Conservation (phyloP, 2,113 vertebrate species). For the Dinomys branickii region DNA sequence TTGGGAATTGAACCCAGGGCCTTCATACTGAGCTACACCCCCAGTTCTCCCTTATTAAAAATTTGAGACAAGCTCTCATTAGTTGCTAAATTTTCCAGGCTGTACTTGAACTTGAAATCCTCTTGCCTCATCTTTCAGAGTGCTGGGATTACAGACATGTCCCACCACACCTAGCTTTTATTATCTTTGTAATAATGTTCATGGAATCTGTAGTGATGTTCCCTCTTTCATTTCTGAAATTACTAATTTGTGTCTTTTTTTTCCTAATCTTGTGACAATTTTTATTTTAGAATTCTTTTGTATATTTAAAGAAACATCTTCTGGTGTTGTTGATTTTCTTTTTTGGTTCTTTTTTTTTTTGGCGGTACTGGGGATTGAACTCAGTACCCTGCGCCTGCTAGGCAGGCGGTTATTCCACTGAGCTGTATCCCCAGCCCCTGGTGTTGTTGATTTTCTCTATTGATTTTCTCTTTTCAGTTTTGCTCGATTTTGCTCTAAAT, state of each 20-base stretch:
- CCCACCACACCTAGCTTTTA: background rate
- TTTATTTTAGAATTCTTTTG: background rate
- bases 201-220: background rate
- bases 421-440: too few species aligned
- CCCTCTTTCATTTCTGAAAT: background rate
- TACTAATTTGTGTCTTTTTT: background rate
- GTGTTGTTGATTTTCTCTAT: too few species aligned
- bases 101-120: background rate
- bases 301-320: too few species aligned
- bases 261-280: background rate
- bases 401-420: too few species aligned
- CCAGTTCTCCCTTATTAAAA: background rate
- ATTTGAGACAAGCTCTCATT: background rate
- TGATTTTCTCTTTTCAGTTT: too few species aligned
- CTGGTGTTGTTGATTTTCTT: too few species aligned
- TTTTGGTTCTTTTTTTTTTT: too few species aligned
- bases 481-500: too few species aligned
- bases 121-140: background rate
- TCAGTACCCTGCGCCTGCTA: too few species aligned
- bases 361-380: too few species aligned
- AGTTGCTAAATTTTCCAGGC: background rate
- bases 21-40: background rate
- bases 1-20: background rate
- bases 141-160: background rate
- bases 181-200: background rate